Evolutionary conservation across 53 echinoderm and acorn worm species (phyloP), one percentile per base, ranked within the genome.

Genomic region (Temnopleurus reevesii): DNA sequence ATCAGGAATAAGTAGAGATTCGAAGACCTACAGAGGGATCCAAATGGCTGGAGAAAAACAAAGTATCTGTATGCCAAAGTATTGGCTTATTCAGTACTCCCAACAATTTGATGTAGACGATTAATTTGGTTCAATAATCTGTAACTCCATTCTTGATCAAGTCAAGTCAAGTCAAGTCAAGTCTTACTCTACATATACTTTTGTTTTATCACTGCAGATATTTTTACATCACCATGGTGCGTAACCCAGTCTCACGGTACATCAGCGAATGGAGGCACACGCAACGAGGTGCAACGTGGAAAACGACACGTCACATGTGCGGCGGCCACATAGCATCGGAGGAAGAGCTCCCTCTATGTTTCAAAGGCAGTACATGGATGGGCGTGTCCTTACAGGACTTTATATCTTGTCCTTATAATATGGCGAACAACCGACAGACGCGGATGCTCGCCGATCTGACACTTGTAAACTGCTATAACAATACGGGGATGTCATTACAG

Each of bases 261-360:
- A 90, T 99, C 82, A 99, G 99, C 71, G 96, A 99, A 34, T 99
- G 99, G 99, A 76, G 91, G 19, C 99, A 99, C 63, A 95, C 96
- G 13, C 79, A 93, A 46, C 81, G 99, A 5, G 96, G 99, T 1
- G 99, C 99, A 19, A 99, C 99, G 0, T 99, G 99, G 99, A 92
- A 91, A 54, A 77, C 57, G 45, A 33, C 96, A 8, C 79, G 77
- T 10, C 99, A 96, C 92, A 94, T 96, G 94, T 99, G 99, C 81
- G 83, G 93, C 54, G 99, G 99, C 3, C 65, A 77, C 10, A 27
- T 25, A 23, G 93, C 99, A 0, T 86, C 91, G 18, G 33, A 86
- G 0, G 80, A 92, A 12, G 92, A 99, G 76, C 59, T 99, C 29
- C 96, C 96, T 17, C 18, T 1, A 0, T 99, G 99, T 46, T 96